These are phyloP conservation scores for Glaucidium brasilianum DNA, from an alignment of 2,113 vertebrate genomes.

Conservation along the genomic window DNA sequence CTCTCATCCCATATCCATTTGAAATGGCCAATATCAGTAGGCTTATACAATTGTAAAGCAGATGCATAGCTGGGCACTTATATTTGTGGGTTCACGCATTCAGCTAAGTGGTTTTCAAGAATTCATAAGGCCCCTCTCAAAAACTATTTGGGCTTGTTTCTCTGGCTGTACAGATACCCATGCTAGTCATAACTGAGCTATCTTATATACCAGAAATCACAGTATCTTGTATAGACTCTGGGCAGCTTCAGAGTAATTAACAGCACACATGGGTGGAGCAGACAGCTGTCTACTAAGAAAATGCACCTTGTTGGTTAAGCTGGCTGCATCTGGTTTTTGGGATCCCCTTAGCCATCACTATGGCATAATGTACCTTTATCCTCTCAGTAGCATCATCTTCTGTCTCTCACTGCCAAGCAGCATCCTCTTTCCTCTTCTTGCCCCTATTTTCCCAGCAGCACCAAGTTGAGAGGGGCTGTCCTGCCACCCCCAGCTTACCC, in stretches of 20 bases:
- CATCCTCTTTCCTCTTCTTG: background rate
- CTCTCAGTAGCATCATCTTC: background rate
- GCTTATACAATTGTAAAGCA: background rate
- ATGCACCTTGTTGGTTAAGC: background rate
- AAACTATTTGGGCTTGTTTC: background rate
- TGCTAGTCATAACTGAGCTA: background rate
- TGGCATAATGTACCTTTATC: fast-evolving
- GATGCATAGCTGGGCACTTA: background rate
- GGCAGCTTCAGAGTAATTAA: background rate
- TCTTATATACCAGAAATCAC: background rate
- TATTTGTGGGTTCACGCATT: background rate
- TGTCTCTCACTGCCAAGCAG: background rate
- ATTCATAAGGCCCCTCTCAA: background rate
- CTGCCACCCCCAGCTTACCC: background rate
- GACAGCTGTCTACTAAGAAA: background rate
- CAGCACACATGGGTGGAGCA: background rate
- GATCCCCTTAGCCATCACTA: background rate
- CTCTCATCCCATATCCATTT: background rate
- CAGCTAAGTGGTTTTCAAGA: background rate
- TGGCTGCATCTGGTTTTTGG: background rate
- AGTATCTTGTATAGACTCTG: background rate
- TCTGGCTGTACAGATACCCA: background rate
- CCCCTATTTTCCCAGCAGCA: background rate
- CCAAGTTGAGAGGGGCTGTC: background rate
- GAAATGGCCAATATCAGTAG: background rate